Evolutionary conservation across 2,888 invertebrate genomes (phyloP).

Genomic region (Dioctria linearis): DNA sequence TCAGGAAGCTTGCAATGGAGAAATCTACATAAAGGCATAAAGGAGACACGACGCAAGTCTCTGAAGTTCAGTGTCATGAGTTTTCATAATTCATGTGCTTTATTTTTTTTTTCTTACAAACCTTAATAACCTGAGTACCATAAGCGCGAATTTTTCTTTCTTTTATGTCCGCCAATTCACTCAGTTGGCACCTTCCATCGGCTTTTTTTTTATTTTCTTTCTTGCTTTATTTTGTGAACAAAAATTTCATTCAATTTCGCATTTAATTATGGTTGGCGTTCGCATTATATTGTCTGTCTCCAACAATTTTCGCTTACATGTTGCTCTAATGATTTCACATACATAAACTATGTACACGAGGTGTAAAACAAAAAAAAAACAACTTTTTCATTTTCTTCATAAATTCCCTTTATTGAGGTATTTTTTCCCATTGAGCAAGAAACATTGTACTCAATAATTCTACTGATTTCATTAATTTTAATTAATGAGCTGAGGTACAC

Average conservation of each 20-base stretch:
- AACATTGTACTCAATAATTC: neutral
- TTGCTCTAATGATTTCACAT: neutral
- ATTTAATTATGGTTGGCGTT: conserved; percentile 14
- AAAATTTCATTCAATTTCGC: conserved; percentile 37
- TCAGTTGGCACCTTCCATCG: neutral
- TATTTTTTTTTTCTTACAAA: neutral
- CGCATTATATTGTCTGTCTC: neutral
- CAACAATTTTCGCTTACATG: conserved; percentile 12
- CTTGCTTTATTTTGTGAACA: neutral
- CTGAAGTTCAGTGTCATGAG: conserved; percentile 31
- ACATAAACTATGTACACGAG: neutral
- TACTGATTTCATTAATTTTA: conserved; percentile 32
- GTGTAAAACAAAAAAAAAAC: neutral
- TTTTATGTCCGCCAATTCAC: neutral
- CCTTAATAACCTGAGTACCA: too few relatives aligned
- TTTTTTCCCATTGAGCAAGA: conserved; percentile 32
- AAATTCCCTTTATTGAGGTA: conserved; percentile 24
- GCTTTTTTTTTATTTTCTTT: neutral
- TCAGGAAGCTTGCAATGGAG: too few relatives aligned
- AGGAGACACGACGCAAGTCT: too few relatives aligned
- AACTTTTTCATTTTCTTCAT: conserved; percentile 34
- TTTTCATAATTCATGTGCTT: neutral
- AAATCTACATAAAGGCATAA: too few relatives aligned
- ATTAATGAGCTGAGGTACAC: neutral
- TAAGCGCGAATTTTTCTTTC: neutral